Evolutionary conservation across 2,888 invertebrate genomes (phyloP).

Genomic region (Deroplatys truncata): DNA sequence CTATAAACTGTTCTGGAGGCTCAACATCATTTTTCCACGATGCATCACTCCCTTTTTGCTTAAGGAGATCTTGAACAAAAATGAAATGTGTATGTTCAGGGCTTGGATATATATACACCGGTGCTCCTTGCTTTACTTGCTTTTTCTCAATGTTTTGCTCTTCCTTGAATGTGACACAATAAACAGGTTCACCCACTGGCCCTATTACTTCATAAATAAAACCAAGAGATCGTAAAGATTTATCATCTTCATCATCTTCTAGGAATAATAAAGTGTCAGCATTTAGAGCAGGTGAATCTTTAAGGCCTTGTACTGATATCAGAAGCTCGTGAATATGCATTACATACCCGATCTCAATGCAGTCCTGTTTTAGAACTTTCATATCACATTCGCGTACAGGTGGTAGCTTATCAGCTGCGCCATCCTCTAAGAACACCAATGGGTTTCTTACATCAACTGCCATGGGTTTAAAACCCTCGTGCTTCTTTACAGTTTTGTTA

Average conservation of each 20-base stretch:
- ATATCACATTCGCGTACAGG: conserved; percentile 78
- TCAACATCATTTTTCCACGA: conserved; percentile 83
- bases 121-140: conserved; percentile 62
- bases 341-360: conserved; percentile 68
- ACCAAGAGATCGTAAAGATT: conserved; percentile 56
- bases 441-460: background rate
- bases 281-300: conserved; percentile 71
- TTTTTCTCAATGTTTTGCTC: conserved; percentile 66
- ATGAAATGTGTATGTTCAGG: conserved; percentile 72
- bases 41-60: conserved; percentile 77
- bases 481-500: background rate
- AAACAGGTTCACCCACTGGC: conserved; percentile 77
- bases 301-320: conserved; percentile 73
- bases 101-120: conserved; percentile 79
- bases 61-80: conserved; percentile 66
- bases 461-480: background rate
- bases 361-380: conserved; percentile 68
- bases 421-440: conserved; percentile 46
- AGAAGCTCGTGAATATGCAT: conserved; percentile 63
- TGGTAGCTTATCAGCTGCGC: conserved; percentile 66
- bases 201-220: conserved; percentile 91
- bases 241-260: conserved; percentile 48
- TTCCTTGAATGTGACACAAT: conserved; percentile 87
- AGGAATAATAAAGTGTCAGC: conserved; percentile 86
- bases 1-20: conserved; percentile 64